phyloP scores from a whole-genome alignment of 2,113 vertebrate species.

The Dicentrarchus labrax region DNA sequence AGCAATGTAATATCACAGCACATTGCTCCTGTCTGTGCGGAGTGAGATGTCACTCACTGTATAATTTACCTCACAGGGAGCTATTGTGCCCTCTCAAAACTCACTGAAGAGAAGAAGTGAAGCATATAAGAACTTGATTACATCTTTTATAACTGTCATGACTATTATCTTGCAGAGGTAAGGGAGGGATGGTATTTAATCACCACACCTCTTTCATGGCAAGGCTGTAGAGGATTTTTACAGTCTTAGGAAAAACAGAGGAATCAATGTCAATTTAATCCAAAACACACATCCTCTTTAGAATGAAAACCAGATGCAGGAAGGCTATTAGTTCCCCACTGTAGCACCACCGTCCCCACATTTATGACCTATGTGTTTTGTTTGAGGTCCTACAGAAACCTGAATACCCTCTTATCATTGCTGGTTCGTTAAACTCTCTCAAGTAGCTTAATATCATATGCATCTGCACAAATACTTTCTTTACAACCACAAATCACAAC shows the following conservation, averaged over 20 bases:
- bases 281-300: constrained; percentile 82
- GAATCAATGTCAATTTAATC: constrained; percentile 81
- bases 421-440: constrained; percentile 54
- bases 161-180: constrained; percentile 57
- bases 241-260: constrained; percentile 78
- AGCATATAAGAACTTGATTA: constrained; percentile 65
- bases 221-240: constrained; percentile 62
- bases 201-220: constrained; percentile 57
- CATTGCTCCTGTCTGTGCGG: constrained; percentile 54
- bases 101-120: constrained; percentile 41
- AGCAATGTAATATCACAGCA: constrained; percentile 75
- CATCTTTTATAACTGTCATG: constrained; percentile 67
- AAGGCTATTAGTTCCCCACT: constrained; percentile 76
- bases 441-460: constrained; percentile 66
- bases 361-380: constrained; percentile 80
- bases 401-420: constrained; percentile 68
- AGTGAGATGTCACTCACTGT: constrained; percentile 72
- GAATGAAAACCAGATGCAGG: constrained; percentile 82
- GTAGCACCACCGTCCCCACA: constrained; percentile 73
- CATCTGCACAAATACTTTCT: constrained; percentile 70
- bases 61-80: constrained; percentile 74
- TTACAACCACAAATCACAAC: constrained; percentile 58
- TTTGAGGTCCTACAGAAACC: constrained; percentile 76
- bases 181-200: constrained; percentile 63
- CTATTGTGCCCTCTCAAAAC: constrained; percentile 56